Evolutionary conservation across 2,113 vertebrate species (phyloP), one percentile per base, ranked within the genome.

Genomic region (Rhynchopsitta pachyrhyncha): DNA sequence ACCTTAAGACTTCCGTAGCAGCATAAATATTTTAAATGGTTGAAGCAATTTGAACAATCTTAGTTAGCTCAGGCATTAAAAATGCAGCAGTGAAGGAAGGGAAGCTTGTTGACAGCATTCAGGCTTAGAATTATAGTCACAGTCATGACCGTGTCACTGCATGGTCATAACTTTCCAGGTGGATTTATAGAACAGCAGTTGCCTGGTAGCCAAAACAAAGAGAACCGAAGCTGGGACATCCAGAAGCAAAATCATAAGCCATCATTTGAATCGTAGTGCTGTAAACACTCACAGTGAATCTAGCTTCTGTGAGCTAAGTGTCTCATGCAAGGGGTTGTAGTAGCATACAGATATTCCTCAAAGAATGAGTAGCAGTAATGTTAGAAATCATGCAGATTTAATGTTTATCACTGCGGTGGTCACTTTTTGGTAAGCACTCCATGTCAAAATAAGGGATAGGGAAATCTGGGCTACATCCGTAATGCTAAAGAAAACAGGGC

Each of bases 21-120:
- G 73, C 82, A 95, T 97, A 97, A 97, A 97, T 98, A 97, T 97
- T 97, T 96, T 96, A 98, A 87, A 88, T 70, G 85, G 84, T 79
- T 94, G 89, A 94, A 97, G 90, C 79, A 97, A 97, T 94, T 91
- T 6, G 8, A 98, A 96, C 87, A 97, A 97, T 94, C 91, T 92
- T 86, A 83, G 46, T 95, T 97, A 97, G 90, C 81, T 90, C 86
- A 94, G 68, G 75, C 93, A 97, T 97, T 97, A 97, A 98, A 97
- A 97, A 95, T 96, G 87, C 78, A 96, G 66, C 81, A 97, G 71
- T 28, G 23, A 93, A 90, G 92, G 79, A 85, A 92, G 57, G 73
- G 77, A 82, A 49, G 59, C 37, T 90, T 84, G 53, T 73, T 95
- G 88, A 89, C 75, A 97, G 75, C 93, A 75, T 81, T 68, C 73